Percentiles rank a stretch among this genome's conserved stretches.
phyloP scores from a whole-genome alignment of 2,888 invertebrate species.

The Alcis repandata region DNA sequence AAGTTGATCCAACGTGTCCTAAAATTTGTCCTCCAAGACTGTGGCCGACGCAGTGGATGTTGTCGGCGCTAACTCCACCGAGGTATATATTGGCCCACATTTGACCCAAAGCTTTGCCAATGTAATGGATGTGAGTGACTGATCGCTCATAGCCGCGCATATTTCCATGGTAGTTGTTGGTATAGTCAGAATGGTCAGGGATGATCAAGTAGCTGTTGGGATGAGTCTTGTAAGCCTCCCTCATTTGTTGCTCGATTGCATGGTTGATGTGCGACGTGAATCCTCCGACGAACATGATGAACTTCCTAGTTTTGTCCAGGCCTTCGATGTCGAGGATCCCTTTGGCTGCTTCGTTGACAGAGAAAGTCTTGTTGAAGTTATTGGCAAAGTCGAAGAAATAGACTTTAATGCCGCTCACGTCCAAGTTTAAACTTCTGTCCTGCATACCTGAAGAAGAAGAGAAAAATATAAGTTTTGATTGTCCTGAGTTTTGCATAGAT shows the following conservation, averaged over 20 bases:
- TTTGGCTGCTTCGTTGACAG: conserved; percentile 65
- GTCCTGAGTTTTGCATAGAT: neutral
- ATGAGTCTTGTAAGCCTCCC: conserved; percentile 67
- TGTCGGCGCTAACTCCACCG: conserved; percentile 68
- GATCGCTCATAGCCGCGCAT: conserved; percentile 76
- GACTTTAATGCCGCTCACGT: conserved; percentile 70
- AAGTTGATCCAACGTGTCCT: conserved; percentile 69
- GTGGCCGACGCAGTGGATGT: conserved; percentile 76
- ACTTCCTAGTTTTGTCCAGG: conserved; percentile 66
- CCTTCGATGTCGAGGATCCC: conserved; percentile 62
- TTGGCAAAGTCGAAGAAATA: conserved; percentile 73
- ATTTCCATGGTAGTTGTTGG: conserved; percentile 68
- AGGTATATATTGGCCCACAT: conserved; percentile 62
- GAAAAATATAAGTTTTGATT: neutral
- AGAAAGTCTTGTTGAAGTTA: conserved; percentile 58
- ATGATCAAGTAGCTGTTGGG: conserved; percentile 78
- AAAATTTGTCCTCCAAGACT: conserved; percentile 78
- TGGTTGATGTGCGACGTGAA: conserved; percentile 76
- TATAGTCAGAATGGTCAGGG: conserved; percentile 76
- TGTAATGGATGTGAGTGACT: conserved; percentile 74
- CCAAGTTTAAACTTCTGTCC: conserved; percentile 63
- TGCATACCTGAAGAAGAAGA: conserved; percentile 66
- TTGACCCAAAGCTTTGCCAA: conserved; percentile 71
- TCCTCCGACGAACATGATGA: conserved; percentile 75
- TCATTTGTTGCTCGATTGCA: conserved; percentile 68